These are phyloP conservation scores for Dipodomys merriami DNA, from an alignment of 2,113 vertebrate genomes.

Conservation along the genomic window DNA sequence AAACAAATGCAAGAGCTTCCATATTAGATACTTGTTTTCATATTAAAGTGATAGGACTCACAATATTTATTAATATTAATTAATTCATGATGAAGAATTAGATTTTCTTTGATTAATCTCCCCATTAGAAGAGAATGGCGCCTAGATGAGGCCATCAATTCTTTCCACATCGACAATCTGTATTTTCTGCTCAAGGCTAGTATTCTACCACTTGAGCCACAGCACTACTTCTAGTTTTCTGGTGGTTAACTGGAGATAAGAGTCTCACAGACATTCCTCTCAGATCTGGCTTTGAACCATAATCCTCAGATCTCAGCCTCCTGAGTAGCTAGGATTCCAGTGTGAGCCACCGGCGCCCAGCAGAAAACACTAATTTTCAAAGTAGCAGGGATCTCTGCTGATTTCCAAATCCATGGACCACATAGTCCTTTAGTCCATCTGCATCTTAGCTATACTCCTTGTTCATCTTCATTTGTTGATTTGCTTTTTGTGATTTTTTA, in stretches of 20 bases:
- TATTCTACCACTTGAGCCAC: too few species aligned
- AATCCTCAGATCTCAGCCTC: too few species aligned
- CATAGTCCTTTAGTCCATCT: not conserved
- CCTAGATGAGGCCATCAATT: not conserved
- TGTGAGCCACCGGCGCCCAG: not conserved
- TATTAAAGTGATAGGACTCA: not conserved
- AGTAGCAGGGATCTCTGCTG: not conserved
- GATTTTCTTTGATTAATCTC: not conserved
- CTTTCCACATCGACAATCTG: not conserved
- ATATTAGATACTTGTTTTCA: constrained; percentile 11
- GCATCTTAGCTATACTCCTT: not conserved
- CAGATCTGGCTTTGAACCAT: too few species aligned
- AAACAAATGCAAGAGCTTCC: not conserved
- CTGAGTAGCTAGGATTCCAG: too few species aligned
- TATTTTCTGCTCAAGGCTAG: not conserved
- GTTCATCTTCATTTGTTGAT: not conserved
- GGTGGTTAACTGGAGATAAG: too few species aligned
- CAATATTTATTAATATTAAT: too few species aligned
- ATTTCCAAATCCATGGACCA: not conserved
- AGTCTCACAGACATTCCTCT: too few species aligned
- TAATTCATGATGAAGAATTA: not conserved
- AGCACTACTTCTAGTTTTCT: too few species aligned
- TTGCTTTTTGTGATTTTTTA: not conserved
- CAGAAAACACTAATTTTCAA: not conserved
- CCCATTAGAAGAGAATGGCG: not conserved